Evolutionary conservation across 1,140 invertebrate species (phyloP).

Genomic region (Drosophila mayri): DNA sequence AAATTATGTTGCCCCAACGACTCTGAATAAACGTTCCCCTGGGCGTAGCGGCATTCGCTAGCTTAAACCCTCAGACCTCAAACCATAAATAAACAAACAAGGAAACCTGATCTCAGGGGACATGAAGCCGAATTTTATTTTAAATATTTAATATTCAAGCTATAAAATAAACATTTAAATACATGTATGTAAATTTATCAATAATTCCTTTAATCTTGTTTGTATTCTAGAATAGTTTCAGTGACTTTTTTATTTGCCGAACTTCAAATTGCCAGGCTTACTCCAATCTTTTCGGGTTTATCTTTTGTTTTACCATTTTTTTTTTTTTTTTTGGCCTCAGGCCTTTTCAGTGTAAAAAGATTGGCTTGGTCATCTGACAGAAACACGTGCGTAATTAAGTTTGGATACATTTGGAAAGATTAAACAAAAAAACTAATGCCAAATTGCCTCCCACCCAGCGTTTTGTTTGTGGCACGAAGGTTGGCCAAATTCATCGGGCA

Average conservation of each 20-base stretch:
- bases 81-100: constrained; percentile 17
- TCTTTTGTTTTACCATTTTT: constrained; percentile 26
- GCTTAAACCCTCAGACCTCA: constrained; percentile 19
- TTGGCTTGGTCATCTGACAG: constrained; percentile 59
- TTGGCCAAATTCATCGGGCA: constrained; percentile 49
- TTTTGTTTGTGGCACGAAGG: constrained; percentile 55
- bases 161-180: background rate
- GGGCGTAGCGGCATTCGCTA: constrained; percentile 16
- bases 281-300: constrained; percentile 16
- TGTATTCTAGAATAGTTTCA: background rate
- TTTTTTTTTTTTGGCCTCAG: constrained; percentile 28
- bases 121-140: background rate
- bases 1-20: constrained; percentile 61
- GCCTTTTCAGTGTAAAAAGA: constrained; percentile 34
- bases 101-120: constrained; percentile 9
- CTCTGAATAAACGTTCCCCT: constrained; percentile 40
- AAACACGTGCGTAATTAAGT: constrained; percentile 74
- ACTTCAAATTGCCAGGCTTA: constrained; percentile 32
- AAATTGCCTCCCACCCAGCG: constrained; percentile 43
- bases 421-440: constrained; percentile 14
- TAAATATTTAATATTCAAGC: background rate
- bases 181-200: background rate
- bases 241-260: constrained; percentile 1
- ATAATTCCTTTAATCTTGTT: background rate
- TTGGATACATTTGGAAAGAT: constrained; percentile 31